Evolutionary conservation across 2,113 vertebrate genomes (phyloP).

Genomic region (Lamprologus tigripictilis): DNA sequence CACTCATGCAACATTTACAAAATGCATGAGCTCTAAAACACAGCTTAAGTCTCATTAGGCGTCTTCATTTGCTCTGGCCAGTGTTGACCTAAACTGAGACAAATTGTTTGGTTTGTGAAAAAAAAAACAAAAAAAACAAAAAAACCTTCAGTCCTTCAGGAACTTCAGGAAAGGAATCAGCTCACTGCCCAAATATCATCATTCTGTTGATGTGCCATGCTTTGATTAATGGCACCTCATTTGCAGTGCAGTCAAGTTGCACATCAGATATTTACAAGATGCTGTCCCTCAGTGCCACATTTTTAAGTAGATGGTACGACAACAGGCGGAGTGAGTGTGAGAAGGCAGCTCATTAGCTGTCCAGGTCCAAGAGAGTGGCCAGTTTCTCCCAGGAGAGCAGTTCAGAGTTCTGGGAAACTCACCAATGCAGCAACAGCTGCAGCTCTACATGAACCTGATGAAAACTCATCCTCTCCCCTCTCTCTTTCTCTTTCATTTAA

Average conservation of each 20-base stretch:
- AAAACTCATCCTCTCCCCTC: constrained; percentile 47
- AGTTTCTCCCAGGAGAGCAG: constrained; percentile 41
- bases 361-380: constrained; percentile 35
- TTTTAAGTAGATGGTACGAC: constrained; percentile 2
- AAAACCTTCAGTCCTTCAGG: neutral
- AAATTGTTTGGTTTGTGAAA: neutral
- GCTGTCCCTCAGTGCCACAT: neutral
- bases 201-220: neutral
- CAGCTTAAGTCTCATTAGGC: neutral
- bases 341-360: constrained; percentile 57
- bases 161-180: neutral
- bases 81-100: neutral
- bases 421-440: constrained; percentile 65
- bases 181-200: neutral
- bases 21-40: neutral
- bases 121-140: fast-evolving
- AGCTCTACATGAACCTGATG: constrained; percentile 57
- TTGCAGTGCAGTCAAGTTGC: neutral
- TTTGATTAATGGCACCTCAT: constrained; percentile 30
- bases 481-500: constrained; percentile 11
- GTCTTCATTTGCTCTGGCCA: neutral
- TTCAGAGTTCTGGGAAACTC: constrained; percentile 65
- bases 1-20: constrained; percentile 1
- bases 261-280: neutral
- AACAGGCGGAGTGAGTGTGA: constrained; percentile 29